A percentile compares a stretch with the other conserved stretches of the same genome.
Evolutionary conservation across 2,888 invertebrate genomes (phyloP).

Genomic region (Ophioninae sp.): DNA sequence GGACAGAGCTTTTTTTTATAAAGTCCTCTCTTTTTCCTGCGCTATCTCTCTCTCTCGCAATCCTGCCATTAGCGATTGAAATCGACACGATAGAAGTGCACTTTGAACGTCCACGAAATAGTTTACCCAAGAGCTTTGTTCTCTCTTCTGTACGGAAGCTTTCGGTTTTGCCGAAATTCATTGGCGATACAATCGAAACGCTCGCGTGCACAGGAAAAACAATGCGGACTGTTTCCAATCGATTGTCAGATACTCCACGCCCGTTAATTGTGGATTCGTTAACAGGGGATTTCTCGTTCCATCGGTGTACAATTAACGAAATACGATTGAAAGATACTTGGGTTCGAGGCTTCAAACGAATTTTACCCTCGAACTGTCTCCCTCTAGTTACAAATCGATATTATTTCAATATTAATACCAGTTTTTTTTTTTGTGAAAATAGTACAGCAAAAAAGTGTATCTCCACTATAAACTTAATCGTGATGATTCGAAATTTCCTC

Average conservation of each 20-base stretch:
- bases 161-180: slow-evolving; percentile 26
- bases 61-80: slow-evolving; percentile 42
- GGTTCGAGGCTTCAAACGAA: neutral
- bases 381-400: neutral
- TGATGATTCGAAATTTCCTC: neutral
- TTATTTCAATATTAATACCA: neutral
- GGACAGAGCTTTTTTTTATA: slow-evolving; percentile 37
- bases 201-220: neutral
- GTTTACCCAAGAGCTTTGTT: slow-evolving; percentile 38
- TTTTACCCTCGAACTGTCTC: neutral
- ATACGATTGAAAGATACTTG: neutral
- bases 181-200: slow-evolving; percentile 21
- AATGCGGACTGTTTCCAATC: slow-evolving; percentile 3
- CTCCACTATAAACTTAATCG: neutral
- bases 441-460: neutral
- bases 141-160: neutral
- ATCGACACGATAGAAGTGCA: slow-evolving; percentile 41
- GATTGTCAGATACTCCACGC: neutral
- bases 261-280: slow-evolving; percentile 6
- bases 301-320: neutral
- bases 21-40: slow-evolving; percentile 35
- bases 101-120: slow-evolving; percentile 24
- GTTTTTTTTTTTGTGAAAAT: neutral
- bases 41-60: slow-evolving; percentile 26
- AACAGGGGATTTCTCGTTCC: neutral